Percentiles rank a stretch among this genome's conserved stretches.
These are phyloP conservation scores for Chelidonichthys spinosus DNA, from an alignment of 2,797 vertebrate species.

Conservation along the genomic window DNA sequence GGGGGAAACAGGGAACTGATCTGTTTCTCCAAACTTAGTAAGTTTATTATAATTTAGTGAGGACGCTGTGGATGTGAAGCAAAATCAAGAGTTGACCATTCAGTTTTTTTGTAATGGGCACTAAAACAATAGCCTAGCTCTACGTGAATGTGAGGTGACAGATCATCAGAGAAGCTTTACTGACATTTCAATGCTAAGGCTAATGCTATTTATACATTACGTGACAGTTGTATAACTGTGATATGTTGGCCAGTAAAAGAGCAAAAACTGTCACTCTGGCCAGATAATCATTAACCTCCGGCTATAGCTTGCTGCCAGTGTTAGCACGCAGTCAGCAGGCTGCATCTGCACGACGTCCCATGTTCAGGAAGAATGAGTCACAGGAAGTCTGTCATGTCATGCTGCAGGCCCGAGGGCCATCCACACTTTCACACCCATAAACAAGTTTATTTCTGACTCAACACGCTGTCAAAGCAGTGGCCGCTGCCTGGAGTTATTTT, in stretches of 20 bases:
- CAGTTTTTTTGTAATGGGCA: constrained; percentile 16
- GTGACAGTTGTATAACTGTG: neutral
- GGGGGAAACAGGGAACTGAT: too few species aligned
- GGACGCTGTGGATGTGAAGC: neutral
- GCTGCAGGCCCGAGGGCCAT: constrained; percentile 50
- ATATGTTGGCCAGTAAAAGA: constrained; percentile 10
- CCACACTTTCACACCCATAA: constrained; percentile 41
- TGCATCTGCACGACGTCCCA: constrained; percentile 44
- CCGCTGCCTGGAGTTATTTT: neutral
- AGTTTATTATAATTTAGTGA: too few species aligned
- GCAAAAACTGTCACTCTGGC: constrained; percentile 31
- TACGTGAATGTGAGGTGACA: constrained; percentile 29
- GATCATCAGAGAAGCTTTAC: constrained; percentile 16
- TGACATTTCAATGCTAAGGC: constrained; percentile 15
- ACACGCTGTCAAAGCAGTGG: constrained; percentile 26
- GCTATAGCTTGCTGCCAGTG: constrained; percentile 38
- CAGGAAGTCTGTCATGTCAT: constrained; percentile 60
- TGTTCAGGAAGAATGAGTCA: constrained; percentile 64
- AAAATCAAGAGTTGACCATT: neutral
- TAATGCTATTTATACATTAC: neutral
- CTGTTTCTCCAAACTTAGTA: too few species aligned
- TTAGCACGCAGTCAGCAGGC: constrained; percentile 49
- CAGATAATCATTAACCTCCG: constrained; percentile 39
- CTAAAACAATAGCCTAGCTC: constrained; percentile 1
- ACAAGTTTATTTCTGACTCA: constrained; percentile 61